Evolutionary conservation across 1,140 invertebrate genomes (phyloP).

Genomic region (Teleopsis dalmanni): DNA sequence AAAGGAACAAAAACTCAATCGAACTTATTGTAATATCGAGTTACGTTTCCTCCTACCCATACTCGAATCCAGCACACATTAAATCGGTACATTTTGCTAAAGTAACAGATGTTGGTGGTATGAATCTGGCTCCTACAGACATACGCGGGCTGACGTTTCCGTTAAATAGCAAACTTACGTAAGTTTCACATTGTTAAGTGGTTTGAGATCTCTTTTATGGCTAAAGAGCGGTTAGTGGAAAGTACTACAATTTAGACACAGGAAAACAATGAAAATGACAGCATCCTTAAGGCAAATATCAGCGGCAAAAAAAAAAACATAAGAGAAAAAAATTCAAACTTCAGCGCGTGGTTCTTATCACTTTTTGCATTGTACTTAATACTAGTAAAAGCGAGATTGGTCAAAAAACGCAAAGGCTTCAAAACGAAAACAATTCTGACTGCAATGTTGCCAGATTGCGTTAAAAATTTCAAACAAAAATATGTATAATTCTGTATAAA

Average conservation of each 20-base stretch:
- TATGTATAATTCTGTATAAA: too few species aligned
- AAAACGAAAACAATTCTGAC: too few species aligned
- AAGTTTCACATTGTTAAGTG: constrained; percentile 11
- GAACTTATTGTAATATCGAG: constrained; percentile 6
- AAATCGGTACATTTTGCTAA: background rate
- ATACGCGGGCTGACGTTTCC: background rate
- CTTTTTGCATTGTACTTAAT: too few species aligned
- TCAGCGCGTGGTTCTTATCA: too few species aligned
- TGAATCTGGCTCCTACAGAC: background rate
- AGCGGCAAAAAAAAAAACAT: too few species aligned
- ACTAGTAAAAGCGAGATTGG: too few species aligned
- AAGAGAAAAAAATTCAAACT: too few species aligned
- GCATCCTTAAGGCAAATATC: constrained; percentile 14
- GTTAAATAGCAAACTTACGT: background rate
- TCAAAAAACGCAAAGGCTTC: too few species aligned
- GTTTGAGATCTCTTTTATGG: constrained; percentile 18
- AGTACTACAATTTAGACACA: constrained; percentile 39
- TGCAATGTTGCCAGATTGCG: too few species aligned
- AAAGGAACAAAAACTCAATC: constrained; percentile 6
- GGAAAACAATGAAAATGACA: constrained; percentile 43
- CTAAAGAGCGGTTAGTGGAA: constrained; percentile 10
- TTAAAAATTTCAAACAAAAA: too few species aligned
- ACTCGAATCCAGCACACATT: background rate
- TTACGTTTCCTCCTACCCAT: background rate
- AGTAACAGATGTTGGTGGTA: background rate